phyloP scores from a whole-genome alignment of 2,113 vertebrate species.

The Misgurnus anguillicaudatus region DNA sequence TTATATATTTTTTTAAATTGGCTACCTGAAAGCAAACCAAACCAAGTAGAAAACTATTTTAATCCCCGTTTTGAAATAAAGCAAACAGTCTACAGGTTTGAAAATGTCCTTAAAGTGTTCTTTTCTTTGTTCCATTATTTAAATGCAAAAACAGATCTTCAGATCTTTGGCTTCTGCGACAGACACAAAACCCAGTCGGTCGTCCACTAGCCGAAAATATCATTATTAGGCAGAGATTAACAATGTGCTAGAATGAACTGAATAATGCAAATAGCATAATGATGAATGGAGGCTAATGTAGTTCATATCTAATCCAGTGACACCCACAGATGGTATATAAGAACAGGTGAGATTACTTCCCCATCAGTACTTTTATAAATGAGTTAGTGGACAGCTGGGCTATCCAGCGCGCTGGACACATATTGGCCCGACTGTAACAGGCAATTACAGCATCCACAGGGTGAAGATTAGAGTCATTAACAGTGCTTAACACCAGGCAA shows the following conservation, averaged over 20 bases:
- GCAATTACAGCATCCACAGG: slow-evolving; percentile 48
- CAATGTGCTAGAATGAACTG: neutral
- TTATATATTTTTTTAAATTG: too few species aligned
- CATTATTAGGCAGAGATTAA: slow-evolving; percentile 5
- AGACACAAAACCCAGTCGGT: too few species aligned
- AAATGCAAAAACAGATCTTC: too few species aligned
- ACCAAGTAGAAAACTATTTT: too few species aligned
- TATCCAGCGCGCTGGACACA: slow-evolving; percentile 35
- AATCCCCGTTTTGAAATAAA: too few species aligned
- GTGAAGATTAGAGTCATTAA: slow-evolving; percentile 51
- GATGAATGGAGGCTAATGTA: slow-evolving; percentile 19
- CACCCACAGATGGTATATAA: neutral
- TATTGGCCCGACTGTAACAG: slow-evolving; percentile 26
- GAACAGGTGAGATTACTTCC: slow-evolving; percentile 12
- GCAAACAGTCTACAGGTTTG: too few species aligned
- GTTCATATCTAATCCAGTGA: slow-evolving; percentile 16
- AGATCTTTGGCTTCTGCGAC: too few species aligned
- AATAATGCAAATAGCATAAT: slow-evolving; percentile 7
- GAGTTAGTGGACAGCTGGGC: slow-evolving; percentile 9
- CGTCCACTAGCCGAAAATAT: neutral
- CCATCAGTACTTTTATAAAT: slow-evolving; percentile 13
- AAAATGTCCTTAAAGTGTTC: too few species aligned
- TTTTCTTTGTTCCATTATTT: too few species aligned
- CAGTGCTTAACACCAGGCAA: slow-evolving; percentile 50
- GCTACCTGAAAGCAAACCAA: too few species aligned